Evolutionary conservation across 2,797 vertebrate genomes (phyloP).

Genomic region (Prionace glauca): DNA sequence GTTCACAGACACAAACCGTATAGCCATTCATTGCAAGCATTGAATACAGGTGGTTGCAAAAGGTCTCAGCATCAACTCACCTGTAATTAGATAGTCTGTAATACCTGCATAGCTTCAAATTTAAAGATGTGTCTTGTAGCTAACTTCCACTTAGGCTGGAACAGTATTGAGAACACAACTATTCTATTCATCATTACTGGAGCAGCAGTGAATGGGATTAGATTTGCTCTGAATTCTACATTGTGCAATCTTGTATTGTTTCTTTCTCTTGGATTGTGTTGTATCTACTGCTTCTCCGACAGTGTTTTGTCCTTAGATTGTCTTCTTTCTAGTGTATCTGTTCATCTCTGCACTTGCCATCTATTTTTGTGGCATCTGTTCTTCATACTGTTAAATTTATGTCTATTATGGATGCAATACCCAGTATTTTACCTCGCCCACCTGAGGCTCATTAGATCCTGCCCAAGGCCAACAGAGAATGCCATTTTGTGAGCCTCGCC

Average conservation of each 20-base stretch:
- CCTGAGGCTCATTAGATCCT: no score
- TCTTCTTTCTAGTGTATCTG: background rate
- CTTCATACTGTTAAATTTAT: background rate
- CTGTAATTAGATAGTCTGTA: constrained; percentile 9
- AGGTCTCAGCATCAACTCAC: background rate
- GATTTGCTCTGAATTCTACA: background rate
- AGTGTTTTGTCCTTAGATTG: background rate
- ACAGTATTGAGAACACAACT: background rate
- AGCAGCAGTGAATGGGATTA: background rate
- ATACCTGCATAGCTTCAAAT: background rate
- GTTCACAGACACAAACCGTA: background rate
- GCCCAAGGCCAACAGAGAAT: no score
- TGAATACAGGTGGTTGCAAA: background rate
- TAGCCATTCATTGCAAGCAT: background rate
- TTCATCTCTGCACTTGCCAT: background rate
- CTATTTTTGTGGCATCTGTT: background rate
- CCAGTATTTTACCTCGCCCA: no score
- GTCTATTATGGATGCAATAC: background rate
- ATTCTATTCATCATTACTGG: background rate
- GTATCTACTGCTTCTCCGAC: background rate
- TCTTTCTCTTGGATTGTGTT: background rate
- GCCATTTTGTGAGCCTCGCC: no score
- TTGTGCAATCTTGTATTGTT: background rate
- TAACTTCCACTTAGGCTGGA: background rate
- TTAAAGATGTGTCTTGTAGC: background rate